phyloP scores from a whole-genome alignment of 2,113 vertebrate genomes.

The Sakesphorus luctuosus region DNA sequence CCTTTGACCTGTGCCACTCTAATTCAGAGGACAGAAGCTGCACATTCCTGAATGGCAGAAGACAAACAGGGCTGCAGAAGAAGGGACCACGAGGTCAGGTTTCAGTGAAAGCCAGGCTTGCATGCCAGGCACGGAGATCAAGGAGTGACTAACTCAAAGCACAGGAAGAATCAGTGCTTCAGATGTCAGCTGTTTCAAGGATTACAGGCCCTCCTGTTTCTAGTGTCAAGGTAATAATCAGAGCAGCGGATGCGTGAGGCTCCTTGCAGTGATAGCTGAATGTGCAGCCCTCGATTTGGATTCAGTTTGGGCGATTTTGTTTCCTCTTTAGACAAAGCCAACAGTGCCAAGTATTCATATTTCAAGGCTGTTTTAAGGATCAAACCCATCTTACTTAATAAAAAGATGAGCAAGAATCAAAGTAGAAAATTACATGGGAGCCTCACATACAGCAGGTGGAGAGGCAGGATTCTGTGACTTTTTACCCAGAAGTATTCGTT shows the following conservation, averaged over 20 bases:
- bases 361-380: constrained; percentile 54
- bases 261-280: not conserved
- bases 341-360: not conserved
- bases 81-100: constrained; percentile 19
- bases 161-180: constrained; percentile 7
- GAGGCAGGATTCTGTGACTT: not conserved
- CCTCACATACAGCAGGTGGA: constrained; percentile 25
- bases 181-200: constrained; percentile 36
- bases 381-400: constrained; percentile 44
- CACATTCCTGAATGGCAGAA: not conserved
- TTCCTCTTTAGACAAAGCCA: constrained; percentile 63
- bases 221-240: constrained; percentile 45
- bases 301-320: constrained; percentile 52
- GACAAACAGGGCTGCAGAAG: constrained; percentile 9
- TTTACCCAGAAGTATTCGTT: not conserved
- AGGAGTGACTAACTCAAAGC: constrained; percentile 45
- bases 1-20: constrained; percentile 5
- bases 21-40: constrained; percentile 41
- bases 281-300: not conserved
- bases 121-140: constrained; percentile 12
- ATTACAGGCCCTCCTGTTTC: not conserved
- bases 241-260: not conserved
- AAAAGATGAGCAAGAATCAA: constrained; percentile 57
- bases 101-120: constrained; percentile 41
- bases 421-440: constrained; percentile 61